Base-by-base conservation (phyloP, 2,888 invertebrate species). In the Spodoptera littoralis region DNA sequence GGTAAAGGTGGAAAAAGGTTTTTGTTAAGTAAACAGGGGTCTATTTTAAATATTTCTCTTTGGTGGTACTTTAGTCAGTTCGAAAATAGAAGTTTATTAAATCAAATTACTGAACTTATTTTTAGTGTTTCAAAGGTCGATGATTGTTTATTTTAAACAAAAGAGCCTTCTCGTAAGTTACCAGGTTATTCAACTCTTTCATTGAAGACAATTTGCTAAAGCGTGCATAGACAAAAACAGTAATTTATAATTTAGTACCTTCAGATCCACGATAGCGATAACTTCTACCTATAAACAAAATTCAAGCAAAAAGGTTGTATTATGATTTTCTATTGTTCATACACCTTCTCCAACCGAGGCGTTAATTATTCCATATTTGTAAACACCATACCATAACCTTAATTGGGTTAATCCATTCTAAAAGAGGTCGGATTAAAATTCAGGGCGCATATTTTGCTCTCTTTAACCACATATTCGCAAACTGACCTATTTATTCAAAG, bases 401-500 rank as follows among this genome's bases (percentile, higher is more conserved):
- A 43, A 70, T 60, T 65, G n/a, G n/a, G 53, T 45, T 48, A 51
- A 46, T 71, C 22, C 27, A 47, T 56, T 59, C 9, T 22, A 57
- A 61, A 51, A 52, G 46, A 41, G 27, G 54, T 49, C n/a, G 0
- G 50, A 56, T 60, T 69, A 58, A 51, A 60, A 60, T 73, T 60
- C 49, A 27, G 49, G 42, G 9, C 60, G 22, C 46, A 58, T 51
- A 68, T 72, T 72, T 56, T 41, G 41, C 42, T 41, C 22, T 45
- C 13, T 6, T 48, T 45, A 12, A 18, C 47, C 52, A 56, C 47
- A 59, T 55, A 71, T 56, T 56, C 46, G 11, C 48, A 52, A 53
- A 58, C 45, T 59, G 58, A 61, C 74, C 65, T 49, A 65, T 70
- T 73, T 73, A 53, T 60, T 58, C 41, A 60, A 64, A 70, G 55